Evolutionary conservation across 1,140 invertebrate species (phyloP), one percentile per base, ranked within the genome.

Genomic region (Triops cancriformis): DNA sequence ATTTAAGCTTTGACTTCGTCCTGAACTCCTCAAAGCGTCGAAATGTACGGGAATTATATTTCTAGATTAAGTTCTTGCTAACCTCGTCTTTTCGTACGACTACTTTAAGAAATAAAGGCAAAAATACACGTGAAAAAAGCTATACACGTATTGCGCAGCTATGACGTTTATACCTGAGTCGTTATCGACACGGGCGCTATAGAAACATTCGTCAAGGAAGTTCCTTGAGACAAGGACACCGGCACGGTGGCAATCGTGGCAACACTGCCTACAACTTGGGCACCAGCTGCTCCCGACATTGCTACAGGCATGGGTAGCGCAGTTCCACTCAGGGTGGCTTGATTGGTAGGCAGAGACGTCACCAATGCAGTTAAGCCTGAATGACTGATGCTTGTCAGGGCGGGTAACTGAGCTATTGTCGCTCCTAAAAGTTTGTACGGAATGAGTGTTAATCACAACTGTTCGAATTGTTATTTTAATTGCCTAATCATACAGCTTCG

Each of bases 261-360:
- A 42, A 81, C 79, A 45, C 82, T 80, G 31, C 85, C 82, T 43
- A 86, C 78, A 77, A 81, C 77, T 42, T 83, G 81, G 74, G 83
- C 81, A 28, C 83, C 82, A 37, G 79, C 85, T 2, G 89, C 88
- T 64, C 51, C 51, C 3, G 89, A 88, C 82, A 90, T 86, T 78
- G 88, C 89, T 10, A 90, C 89, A 9, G 89, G 88, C 74, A 90
- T 89, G n/a, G 88, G 89, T 10, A 89, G 88, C 23, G 89, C 88
- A 79, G 87, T 88, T 0, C 88, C 88, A 23, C 88, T 88, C 1
- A 89, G 88, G 4, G 88, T 89, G 73, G 88, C 83, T n/a, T 88
- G 83, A 1, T 88, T 86, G 78, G 87, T 85, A 18, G 85, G 84
- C 84, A 6, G 85, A 85, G 9, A 84, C 85, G 6, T 83, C 85